Evolutionary conservation across 2,113 vertebrate genomes (phyloP).

Genomic region (Rhadina sibilatrix): DNA sequence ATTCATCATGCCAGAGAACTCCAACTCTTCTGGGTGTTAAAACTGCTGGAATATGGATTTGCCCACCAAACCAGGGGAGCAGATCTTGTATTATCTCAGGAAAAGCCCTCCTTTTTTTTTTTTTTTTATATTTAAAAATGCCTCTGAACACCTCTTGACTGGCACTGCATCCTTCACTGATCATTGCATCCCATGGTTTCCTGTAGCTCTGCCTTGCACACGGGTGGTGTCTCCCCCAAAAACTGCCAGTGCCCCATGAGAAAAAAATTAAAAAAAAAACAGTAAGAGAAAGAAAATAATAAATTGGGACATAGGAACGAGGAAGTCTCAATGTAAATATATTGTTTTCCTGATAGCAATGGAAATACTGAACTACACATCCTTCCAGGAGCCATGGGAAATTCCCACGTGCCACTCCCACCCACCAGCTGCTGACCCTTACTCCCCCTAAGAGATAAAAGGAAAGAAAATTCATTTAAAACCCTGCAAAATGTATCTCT

Average conservation of each 20-base stretch:
- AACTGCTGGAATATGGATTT: not conserved
- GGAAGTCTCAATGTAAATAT: not conserved
- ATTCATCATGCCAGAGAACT: not conserved
- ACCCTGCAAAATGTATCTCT: not conserved
- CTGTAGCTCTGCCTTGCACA: rapidly evolving
- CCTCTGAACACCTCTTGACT: not conserved
- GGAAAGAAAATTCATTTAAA: not conserved
- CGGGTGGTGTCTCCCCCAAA: rapidly evolving
- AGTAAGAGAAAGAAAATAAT: rapidly evolving
- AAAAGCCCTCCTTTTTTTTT: not conserved
- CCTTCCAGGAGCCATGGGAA: not conserved
- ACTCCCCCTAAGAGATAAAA: not conserved
- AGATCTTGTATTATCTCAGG: not conserved
- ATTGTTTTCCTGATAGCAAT: not conserved
- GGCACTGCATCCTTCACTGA: not conserved
- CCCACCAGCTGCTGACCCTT: rapidly evolving
- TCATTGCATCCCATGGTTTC: rapidly evolving
- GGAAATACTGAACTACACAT: rapidly evolving
- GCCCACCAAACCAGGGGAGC: not conserved
- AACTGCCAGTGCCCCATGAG: not conserved
- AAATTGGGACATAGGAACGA: not conserved
- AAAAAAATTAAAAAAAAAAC: no score
- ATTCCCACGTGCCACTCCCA: not conserved
- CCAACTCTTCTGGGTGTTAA: not conserved
- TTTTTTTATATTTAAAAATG: not conserved